Conservation (phyloP, 1,140 invertebrate genomes). For the Aphelenchoides besseyi region DNA sequence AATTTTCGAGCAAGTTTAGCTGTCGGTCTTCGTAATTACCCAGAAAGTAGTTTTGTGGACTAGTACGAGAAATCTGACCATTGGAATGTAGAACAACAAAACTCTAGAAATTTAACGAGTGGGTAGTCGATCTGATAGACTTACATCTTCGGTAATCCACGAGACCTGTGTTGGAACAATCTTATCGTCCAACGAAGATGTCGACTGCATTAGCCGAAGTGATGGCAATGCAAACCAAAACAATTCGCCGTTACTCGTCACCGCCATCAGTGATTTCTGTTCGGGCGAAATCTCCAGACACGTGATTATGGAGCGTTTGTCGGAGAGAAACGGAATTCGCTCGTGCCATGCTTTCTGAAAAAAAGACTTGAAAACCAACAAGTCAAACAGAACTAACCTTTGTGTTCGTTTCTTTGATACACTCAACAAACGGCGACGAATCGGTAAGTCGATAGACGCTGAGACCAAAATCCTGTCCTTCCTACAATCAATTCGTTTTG, state of each 20-base stretch:
- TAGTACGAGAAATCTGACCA: constrained; percentile 12
- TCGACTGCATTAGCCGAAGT: constrained; percentile 4
- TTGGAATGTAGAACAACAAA: constrained; percentile 20
- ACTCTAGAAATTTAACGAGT: neutral
- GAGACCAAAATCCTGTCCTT: constrained; percentile 6
- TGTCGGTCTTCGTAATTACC: neutral
- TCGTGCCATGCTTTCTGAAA: constrained; percentile 24
- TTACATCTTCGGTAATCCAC: constrained; percentile 11
- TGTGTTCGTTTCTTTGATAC: neutral
- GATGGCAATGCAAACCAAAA: constrained; percentile 17
- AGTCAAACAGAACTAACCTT: constrained; percentile 14
- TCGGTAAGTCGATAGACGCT: neutral
- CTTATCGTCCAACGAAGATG: neutral
- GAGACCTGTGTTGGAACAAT: neutral
- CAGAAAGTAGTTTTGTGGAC: neutral
- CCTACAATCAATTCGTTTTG: constrained; percentile 12
- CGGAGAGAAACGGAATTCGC: constrained; percentile 11
- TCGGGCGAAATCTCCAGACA: constrained; percentile 11
- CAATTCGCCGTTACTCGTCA: constrained; percentile 9
- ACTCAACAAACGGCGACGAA: constrained; percentile 4
- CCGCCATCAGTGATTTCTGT: constrained; percentile 13
- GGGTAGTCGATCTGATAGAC: neutral
- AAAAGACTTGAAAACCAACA: neutral
- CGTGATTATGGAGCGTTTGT: constrained; percentile 3
- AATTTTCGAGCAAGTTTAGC: constrained; percentile 12